Percentiles rank a stretch among this genome's conserved stretches.
Conservation (phyloP, 2,888 invertebrate species). For the Idaea aversata region DNA sequence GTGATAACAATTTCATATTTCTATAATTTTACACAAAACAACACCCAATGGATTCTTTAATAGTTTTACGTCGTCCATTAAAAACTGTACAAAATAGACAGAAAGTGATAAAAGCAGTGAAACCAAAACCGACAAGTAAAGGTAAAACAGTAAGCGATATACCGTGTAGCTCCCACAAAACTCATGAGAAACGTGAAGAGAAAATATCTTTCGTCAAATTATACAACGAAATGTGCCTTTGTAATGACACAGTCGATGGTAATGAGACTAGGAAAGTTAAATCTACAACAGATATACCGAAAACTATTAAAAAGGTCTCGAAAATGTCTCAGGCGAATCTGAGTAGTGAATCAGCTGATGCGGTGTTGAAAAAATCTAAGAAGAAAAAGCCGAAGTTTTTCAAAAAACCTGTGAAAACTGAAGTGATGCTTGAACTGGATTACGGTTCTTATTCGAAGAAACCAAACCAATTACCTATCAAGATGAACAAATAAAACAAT, state of each 20-base stretch:
- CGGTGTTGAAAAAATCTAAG: not conserved
- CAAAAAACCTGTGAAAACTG: constrained; percentile 5
- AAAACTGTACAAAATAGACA: constrained; percentile 2
- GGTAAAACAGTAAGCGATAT: not conserved
- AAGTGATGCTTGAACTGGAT: constrained; percentile 28
- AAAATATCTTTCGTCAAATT: constrained; percentile 39
- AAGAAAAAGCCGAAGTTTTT: not conserved
- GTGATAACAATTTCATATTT: no score
- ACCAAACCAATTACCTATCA: not conserved
- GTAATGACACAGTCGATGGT: not conserved
- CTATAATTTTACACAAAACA: no score
- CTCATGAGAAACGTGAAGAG: not conserved
- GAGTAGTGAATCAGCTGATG: not conserved
- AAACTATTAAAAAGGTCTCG: not conserved
- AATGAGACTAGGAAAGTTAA: not conserved
- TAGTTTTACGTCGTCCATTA: constrained; percentile 25
- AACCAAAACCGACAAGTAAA: constrained; percentile 6
- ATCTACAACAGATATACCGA: not conserved
- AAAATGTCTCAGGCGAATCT: not conserved
- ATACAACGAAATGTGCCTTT: constrained; percentile 28
- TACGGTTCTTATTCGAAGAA: constrained; percentile 11
- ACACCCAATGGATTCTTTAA: constrained; percentile 33
- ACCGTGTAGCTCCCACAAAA: not conserved
- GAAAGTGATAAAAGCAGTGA: not conserved
- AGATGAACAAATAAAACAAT: not conserved